Evolutionary conservation across 1,140 invertebrate species (phyloP), one percentile per base, ranked within the genome.

Genomic region (Anastatus disparis): DNA sequence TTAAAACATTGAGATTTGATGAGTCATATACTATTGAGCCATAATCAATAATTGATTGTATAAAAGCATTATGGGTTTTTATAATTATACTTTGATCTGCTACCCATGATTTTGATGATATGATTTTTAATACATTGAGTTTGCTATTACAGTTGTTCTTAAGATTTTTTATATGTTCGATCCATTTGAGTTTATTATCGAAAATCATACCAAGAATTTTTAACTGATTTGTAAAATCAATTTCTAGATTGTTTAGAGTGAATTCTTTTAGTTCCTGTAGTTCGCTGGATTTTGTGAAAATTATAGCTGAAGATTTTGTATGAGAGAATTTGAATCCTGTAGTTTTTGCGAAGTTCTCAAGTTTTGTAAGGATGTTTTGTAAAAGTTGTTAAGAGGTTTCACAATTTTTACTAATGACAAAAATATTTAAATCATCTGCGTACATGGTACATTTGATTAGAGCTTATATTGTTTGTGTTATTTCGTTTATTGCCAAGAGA

Each of bases 401-500:
- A 8, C 56, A 24, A 35, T 63, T 52, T 64, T 64, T 58, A 3
- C 63, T 53, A 52, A 29, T 38, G 35, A 29, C 52, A 24, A 42
- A 61, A 10, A 71, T 22, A 22, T 27, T 50, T 2, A 74, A 2
- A 8, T 74, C 74, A 31, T 75, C 74, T 27, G 56, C 72, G 22
- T 40, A 75, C 42, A 64, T 29, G 4, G 48, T 38, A 1, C 29
- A 38, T 26, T 66, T 56, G 10, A 75, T 22, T 22, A 65, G 65
- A 20, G 20, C 2, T 0, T 10, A 6, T 9, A 76, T 61, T 10
- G 35, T 38, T 48, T 59, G 27, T 13, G 8, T 44, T 12, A 72
- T 70, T 13, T 66, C 58, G 31, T 77, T 77, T 3, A 78, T 68
- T 1, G 75, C 64, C 3, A 74, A n/a, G 15, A 74, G 35, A 66